These are phyloP conservation scores for Arnoldichthys spilopterus DNA, from an alignment of 2,797 vertebrate genomes.

Conservation along the genomic window DNA sequence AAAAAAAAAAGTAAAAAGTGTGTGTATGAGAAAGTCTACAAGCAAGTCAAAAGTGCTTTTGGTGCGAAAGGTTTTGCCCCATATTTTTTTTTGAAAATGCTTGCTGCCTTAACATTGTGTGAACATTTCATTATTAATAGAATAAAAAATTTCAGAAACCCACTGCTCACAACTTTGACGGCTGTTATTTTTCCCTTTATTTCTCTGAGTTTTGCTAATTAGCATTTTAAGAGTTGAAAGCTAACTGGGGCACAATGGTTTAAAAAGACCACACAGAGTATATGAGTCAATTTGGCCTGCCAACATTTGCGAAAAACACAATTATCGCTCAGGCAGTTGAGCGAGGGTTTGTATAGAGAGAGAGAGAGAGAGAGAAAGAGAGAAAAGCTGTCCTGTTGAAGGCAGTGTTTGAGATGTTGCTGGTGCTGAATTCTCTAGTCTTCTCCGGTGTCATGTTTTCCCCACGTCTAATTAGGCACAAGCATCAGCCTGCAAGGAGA, in stretches of 20 bases:
- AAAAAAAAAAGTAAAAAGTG: too few relatives aligned
- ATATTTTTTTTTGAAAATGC: too few relatives aligned
- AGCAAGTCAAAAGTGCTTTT: too few relatives aligned
- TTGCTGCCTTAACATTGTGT: too few relatives aligned
- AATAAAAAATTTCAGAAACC: too few relatives aligned
- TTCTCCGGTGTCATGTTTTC: slow-evolving; percentile 33
- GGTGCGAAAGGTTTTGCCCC: too few relatives aligned
- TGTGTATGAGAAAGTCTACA: too few relatives aligned
- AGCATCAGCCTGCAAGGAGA: slow-evolving; percentile 31
- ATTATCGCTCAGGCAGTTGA: slow-evolving; percentile 31
- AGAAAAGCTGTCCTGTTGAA: background rate
- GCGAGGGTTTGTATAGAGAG: slow-evolving; percentile 7
- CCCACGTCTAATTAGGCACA: slow-evolving; percentile 42
- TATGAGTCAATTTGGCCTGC: slow-evolving; percentile 31
- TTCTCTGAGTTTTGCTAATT: slow-evolving; percentile 11
- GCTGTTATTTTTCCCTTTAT: background rate
- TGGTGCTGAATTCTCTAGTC: slow-evolving; percentile 23
- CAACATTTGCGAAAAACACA: slow-evolving; percentile 35
- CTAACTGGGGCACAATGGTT: background rate
- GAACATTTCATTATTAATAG: too few relatives aligned
- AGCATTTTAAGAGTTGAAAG: slow-evolving; percentile 29
- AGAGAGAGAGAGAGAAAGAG: background rate
- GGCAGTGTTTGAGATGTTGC: slow-evolving; percentile 1
- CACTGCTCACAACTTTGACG: background rate
- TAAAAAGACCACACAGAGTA: slow-evolving; percentile 28